Base-by-base conservation (phyloP, 2,113 vertebrate genomes). In the Tyto alba region DNA sequence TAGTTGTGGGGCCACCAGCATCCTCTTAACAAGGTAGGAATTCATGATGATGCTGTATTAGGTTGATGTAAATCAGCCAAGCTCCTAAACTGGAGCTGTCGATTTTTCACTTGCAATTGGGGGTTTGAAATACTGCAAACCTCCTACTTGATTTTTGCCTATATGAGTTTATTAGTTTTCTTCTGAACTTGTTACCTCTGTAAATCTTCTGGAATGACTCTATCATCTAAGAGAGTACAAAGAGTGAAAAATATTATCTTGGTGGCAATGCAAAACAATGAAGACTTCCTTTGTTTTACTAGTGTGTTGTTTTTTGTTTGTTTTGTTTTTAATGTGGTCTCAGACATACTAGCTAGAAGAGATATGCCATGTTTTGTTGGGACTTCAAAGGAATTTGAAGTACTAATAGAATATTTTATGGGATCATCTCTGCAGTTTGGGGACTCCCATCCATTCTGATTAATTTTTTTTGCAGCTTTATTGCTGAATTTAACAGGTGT, bases 11-110 rank as follows among this genome's bases (percentile, higher is more conserved):
- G 17, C 34, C 16, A 27, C 38, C 59, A n/a, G 43, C 13, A 7
- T 27, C 27, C 43, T 43, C 41, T 78, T 57, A 29, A 23, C 11
- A 11, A 36, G 30, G 21, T 29, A 9, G 1, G 4, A 14, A 12
- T 66, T 66, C 2, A 1, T 3, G 1, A 12, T 26, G 45, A 27
- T 26, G 9, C 16, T 0, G 0, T 26, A 3, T 48, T 16, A 18
- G 18, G 26, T 0, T 48, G 69, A 9, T 30, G 18, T 45, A 57
- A 67, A 85, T 48, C 18, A 5, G 10, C n/a, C 11, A 63, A 82
- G 38, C 34, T 38, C 12, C 23, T 6, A 3, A 62, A 12, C 29
- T 53, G 45, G 34, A 57, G 26, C 69, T 77, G 40, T 41, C n/a
- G n/a, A n/a, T 56, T 60, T 38, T 22, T 11, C 38, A 27, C 7